A percentile compares a stretch with the other conserved stretches of the same genome.
phyloP scores from a whole-genome alignment of 2,888 invertebrate genomes.

The Dynastes maya region DNA sequence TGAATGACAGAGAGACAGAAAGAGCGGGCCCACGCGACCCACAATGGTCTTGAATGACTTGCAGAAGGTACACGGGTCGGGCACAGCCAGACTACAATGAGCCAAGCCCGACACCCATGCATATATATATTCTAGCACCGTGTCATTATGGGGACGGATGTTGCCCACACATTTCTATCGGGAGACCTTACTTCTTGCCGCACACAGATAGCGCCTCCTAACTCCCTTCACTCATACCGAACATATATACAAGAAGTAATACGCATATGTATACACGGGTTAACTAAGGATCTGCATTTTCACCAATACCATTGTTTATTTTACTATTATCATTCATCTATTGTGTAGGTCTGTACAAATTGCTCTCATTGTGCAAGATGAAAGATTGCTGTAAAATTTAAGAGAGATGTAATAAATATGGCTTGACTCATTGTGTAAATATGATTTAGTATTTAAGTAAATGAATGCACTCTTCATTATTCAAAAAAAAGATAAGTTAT shows the following conservation, averaged over 20 bases:
- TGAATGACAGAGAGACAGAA: constrained; percentile 59
- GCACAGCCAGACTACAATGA: constrained; percentile 60
- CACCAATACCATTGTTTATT: constrained; percentile 50
- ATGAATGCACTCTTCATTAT: no score
- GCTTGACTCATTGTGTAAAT: background rate
- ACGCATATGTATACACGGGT: constrained; percentile 34
- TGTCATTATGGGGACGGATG: constrained; percentile 61
- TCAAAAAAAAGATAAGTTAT: no score
- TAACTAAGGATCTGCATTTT: constrained; percentile 33
- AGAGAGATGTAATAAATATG: constrained; percentile 6
- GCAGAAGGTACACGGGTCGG: constrained; percentile 58
- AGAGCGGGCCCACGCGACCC: constrained; percentile 53
- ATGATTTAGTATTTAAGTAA: background rate
- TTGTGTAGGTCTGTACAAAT: constrained; percentile 43
- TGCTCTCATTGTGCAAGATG: constrained; percentile 34
- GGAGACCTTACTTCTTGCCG: constrained; percentile 35
- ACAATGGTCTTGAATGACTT: constrained; percentile 59
- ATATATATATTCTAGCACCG: constrained; percentile 57
- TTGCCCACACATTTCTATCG: constrained; percentile 54
- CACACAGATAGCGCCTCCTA: constrained; percentile 33
- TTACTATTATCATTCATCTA: constrained; percentile 50
- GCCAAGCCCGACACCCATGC: constrained; percentile 60
- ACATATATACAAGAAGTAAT: constrained; percentile 30
- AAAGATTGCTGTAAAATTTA: constrained; percentile 37
- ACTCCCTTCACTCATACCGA: constrained; percentile 30